Conservation (phyloP, 2,888 invertebrate species). For the Microplitis manilae region DNA sequence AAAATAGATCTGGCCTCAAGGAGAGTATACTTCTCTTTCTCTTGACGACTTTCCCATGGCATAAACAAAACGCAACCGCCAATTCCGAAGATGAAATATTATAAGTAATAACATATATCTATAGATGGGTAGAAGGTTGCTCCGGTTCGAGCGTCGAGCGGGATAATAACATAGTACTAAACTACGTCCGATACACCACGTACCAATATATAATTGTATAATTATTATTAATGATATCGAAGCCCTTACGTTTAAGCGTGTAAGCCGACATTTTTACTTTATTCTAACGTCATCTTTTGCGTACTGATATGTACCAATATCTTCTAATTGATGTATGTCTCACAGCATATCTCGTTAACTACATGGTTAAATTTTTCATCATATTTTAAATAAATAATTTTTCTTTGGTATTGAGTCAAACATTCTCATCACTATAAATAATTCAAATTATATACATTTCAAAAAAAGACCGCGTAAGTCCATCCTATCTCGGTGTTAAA, state of each 20-base stretch:
- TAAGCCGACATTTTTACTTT: slow-evolving; percentile 23
- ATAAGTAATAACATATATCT: slow-evolving; percentile 72
- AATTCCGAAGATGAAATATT: slow-evolving; percentile 72
- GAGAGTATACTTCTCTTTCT: slow-evolving; percentile 40
- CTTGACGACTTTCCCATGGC: slow-evolving; percentile 67
- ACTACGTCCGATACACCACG: slow-evolving; percentile 67
- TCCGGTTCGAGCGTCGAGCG: slow-evolving; percentile 55
- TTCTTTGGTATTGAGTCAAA: background rate
- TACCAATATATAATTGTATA: slow-evolving; percentile 72
- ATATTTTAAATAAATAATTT: background rate
- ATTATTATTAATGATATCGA: slow-evolving; percentile 72
- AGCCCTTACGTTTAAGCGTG: slow-evolving; percentile 66
- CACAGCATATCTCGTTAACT: background rate
- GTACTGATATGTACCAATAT: slow-evolving; percentile 43
- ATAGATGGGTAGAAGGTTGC: slow-evolving; percentile 54
- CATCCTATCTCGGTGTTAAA: too few relatives aligned
- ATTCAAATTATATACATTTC: background rate
- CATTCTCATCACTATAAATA: background rate
- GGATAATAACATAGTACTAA: slow-evolving; percentile 72
- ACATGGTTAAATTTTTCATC: background rate
- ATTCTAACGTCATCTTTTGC: slow-evolving; percentile 25
- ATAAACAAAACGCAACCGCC: slow-evolving; percentile 72
- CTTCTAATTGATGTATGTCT: background rate
- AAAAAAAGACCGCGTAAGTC: background rate
- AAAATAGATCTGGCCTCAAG: background rate